Conservation (phyloP, 2,888 invertebrate genomes). For the Penaeus monodon region DNA sequence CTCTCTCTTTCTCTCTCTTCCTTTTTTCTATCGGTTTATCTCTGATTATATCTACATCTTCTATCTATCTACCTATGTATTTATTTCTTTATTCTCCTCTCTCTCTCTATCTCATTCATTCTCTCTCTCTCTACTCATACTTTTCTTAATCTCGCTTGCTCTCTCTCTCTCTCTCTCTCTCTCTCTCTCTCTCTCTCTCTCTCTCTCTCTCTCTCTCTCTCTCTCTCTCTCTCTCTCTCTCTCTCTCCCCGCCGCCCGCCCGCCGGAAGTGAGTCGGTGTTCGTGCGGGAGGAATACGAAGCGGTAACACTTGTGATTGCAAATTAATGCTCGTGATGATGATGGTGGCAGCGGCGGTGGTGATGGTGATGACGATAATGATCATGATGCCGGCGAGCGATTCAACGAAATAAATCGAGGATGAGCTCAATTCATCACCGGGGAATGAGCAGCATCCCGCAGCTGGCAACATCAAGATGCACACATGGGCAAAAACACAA, state of each 20-base stretch:
- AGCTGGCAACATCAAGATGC: not conserved
- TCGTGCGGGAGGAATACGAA: not conserved
- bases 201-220: constrained; percentile 6
- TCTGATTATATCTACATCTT: not conserved
- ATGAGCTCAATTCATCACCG: not conserved
- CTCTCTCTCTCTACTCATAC: not conserved
- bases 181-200: not conserved
- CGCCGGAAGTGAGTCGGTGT: not conserved
- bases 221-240: not conserved
- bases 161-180: not conserved
- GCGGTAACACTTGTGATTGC: not conserved
- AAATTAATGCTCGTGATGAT: not conserved
- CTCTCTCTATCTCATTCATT: constrained; percentile 6
- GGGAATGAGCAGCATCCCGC: not conserved
- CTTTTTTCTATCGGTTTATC: not conserved
- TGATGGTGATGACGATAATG: constrained; percentile 1
- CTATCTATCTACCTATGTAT: not conserved
- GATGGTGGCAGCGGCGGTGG: not conserved
- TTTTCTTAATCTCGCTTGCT: not conserved
- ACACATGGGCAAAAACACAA: not conserved
- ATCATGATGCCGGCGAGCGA: not conserved
- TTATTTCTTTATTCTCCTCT: not conserved
- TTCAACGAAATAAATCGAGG: not conserved
- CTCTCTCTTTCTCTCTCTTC: not conserved
- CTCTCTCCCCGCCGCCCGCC: constrained; percentile 7